Base-by-base conservation (phyloP, 2,113 vertebrate genomes). In the Phasianus colchicus region DNA sequence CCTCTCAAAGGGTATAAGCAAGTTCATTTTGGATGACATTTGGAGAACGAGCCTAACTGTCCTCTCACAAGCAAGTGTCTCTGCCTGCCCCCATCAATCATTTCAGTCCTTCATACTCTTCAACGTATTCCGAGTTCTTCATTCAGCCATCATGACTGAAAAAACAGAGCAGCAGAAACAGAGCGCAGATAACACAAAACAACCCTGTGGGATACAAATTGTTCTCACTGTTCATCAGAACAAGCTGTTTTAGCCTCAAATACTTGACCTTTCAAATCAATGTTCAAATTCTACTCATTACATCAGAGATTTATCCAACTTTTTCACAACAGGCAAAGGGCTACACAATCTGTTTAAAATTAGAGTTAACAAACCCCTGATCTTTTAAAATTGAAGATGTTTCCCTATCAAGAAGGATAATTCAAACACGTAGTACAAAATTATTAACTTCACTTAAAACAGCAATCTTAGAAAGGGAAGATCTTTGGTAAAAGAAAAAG, bases 1-100 rank as follows among this genome's bases (percentile, higher is more conserved):
- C 38, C 38, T 38, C 38, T 38, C 38, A 38, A 38, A 38, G 38
- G 38, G 38, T 38, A 24, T 30, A 22, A 90, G 24, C 25, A 50
- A 86, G 32, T 60, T 64, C 18, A 75, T 25, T 64, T 64, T 58
- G 34, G 47, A 20, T 7, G 40, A 11, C 78, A 24, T 27, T 30
- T 34, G 38, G n/a, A 93, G 17, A 71, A 30, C 2, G 13, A 70
- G 38, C 24, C 13, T 40, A 17, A 64, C 0, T 50, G 48, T 13
- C 48, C 32, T 52, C 47, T 34, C 60, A 61, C 19, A 45, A 69
- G 18, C 17, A 83, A 50, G 15, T 42, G 72, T 36, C 38, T 80
- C 48, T 6, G 19, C 0, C 0, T 43, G 11, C 2, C 32, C n/a
- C 25, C 34, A 74, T 7, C 29, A 54, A 24, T 11, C 67, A 50